Evolutionary conservation across 1,140 invertebrate genomes (phyloP).

Genomic region (Ephestia elutella): DNA sequence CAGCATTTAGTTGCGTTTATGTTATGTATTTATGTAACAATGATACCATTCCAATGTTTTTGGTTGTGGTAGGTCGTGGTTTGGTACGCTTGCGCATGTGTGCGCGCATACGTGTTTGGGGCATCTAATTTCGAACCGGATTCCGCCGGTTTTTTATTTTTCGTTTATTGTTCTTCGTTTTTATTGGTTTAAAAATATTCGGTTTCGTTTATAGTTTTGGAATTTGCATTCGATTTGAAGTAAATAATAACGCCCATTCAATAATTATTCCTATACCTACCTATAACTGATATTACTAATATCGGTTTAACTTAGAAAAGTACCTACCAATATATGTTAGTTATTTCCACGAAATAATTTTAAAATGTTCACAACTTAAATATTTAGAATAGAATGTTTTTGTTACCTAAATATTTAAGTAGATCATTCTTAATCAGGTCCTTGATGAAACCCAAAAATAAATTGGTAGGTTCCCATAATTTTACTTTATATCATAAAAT

Average conservation of each 20-base stretch:
- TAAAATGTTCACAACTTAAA: too few relatives aligned
- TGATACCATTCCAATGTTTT: slow-evolving; percentile 22
- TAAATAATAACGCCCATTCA: neutral
- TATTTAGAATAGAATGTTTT: too few relatives aligned
- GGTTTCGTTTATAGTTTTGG: neutral
- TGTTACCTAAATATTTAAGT: too few relatives aligned
- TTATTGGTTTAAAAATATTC: slow-evolving; percentile 21
- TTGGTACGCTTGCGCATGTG: slow-evolving; percentile 29
- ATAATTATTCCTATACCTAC: neutral
- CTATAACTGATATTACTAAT: neutral
- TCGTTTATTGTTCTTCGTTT: slow-evolving; percentile 17
- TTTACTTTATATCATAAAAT: too few relatives aligned
- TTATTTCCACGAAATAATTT: too few relatives aligned
- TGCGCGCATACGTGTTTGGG: slow-evolving; percentile 40
- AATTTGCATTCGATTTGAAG: neutral
- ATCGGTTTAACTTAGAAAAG: too few relatives aligned
- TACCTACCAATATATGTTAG: too few relatives aligned
- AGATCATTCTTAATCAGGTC: too few relatives aligned
- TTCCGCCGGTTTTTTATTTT: slow-evolving; percentile 31
- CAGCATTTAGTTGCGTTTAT: slow-evolving; percentile 11
- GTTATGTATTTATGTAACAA: slow-evolving; percentile 38
- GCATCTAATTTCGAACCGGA: slow-evolving; percentile 51
- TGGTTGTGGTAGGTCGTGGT: slow-evolving; percentile 52
- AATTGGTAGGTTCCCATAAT: too few relatives aligned
- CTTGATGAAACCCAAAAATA: too few relatives aligned